Evolutionary conservation across 2,797 vertebrate species (phyloP), one percentile per base, ranked within the genome.

Genomic region (Molossus alvarezi): DNA sequence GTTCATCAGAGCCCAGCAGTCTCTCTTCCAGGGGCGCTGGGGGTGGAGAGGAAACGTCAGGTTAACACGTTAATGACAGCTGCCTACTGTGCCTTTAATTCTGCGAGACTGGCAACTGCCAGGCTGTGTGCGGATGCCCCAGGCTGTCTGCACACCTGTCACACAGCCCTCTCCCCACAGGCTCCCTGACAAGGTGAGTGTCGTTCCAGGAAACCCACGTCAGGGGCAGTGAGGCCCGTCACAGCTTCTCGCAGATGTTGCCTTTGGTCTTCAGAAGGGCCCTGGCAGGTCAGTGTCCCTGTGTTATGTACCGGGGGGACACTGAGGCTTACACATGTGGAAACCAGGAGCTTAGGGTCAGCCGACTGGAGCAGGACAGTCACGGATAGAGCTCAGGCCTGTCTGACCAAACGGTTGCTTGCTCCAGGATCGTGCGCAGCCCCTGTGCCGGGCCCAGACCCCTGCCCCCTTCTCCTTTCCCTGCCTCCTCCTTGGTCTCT

Each of bases 51-150:
- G 71, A 95, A 76, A 82, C 62, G 76, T 94, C 58, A 95, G 95
- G 88, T 94, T 97, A 96, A 92, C 73, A 80, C 96, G 84, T 80
- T 96, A 97, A 89, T 91, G 95, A 81, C 80, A 96, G n/a, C 90
- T 96, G 88, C 92, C 95, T 91, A 53, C 90, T 93, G 92, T 71
- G 79, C 72, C 82, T 91, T 93, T 94, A 96, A 95, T 97, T 96
- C 91, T 83, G 71, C 55, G 51, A 76, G 60, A 60, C 53, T 64
- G 86, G 76, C 88, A 91, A 37, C 41, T 4, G 5, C 3, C 0
- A 29, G 57, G 23, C 45, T 23, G 12, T 7, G 6, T 45, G 65
- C 21, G 20, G 58, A 60, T 53, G 65, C 87, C 64, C 20, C 11
- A 3, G 93, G 60, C 76, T 80, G 18, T 55, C 64, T 53, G 60